Conservation (phyloP, 2,113 vertebrate genomes). For the Sinocyclocheilus maitianheensis region DNA sequence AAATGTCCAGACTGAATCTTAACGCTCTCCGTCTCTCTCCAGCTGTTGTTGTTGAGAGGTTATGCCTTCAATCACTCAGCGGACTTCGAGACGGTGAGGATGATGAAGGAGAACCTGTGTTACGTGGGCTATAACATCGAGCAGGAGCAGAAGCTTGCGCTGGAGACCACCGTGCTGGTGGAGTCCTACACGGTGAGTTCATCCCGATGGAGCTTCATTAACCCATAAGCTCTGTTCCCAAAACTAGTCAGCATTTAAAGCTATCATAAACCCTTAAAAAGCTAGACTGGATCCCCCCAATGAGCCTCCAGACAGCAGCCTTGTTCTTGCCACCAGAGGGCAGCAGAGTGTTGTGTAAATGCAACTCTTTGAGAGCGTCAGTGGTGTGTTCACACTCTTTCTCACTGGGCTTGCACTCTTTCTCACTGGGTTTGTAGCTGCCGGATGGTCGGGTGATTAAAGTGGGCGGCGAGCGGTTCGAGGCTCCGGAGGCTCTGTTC, state of each 20-base stretch:
- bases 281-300: neutral
- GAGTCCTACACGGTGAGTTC: constrained; percentile 87
- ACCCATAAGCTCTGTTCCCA: neutral
- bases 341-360: neutral
- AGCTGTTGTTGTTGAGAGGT: constrained; percentile 85
- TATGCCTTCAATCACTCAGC: constrained; percentile 92
- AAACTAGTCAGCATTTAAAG: neutral
- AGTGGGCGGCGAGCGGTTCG: constrained; percentile 88
- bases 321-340: constrained; percentile 20
- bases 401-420: constrained; percentile 31
- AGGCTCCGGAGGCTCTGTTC: constrained; percentile 88
- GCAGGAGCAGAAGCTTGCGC: constrained; percentile 89
- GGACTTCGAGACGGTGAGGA: constrained; percentile 89
- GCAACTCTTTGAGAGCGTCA: neutral
- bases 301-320: neutral
- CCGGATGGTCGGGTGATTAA: constrained; percentile 89
- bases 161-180: constrained; percentile 88
- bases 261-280: neutral
- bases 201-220: neutral
- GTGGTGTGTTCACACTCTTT: neutral
- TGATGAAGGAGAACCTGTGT: constrained; percentile 91
- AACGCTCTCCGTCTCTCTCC: neutral
- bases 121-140: constrained; percentile 93
- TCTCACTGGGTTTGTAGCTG: constrained; percentile 69
- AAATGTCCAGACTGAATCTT: neutral